Evolutionary conservation across 64 coral and sea anemone species (phyloP).

Genomic region (Porites australiensis): DNA sequence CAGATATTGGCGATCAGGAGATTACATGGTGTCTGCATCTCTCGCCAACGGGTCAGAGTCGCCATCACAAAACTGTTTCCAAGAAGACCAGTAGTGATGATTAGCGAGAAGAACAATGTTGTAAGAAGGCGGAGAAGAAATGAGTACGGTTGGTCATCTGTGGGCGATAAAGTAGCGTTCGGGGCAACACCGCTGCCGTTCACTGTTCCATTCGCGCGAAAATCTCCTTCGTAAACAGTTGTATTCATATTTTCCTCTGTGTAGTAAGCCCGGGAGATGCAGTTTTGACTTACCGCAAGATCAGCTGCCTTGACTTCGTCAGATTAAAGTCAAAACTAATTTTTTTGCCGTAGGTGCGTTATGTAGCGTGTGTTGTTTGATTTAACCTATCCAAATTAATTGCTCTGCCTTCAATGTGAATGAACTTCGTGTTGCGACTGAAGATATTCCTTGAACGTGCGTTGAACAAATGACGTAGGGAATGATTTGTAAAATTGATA

Average conservation of each 20-base stretch:
- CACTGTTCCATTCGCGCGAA: not conserved
- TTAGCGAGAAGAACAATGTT: slow-evolving; percentile 52
- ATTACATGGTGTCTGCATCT: slow-evolving; percentile 78
- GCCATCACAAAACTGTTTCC: slow-evolving; percentile 76
- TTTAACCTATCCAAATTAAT: not conserved
- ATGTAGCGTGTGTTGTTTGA: not conserved
- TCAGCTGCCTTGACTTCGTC: slow-evolving; percentile 3
- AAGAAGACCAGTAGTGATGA: slow-evolving; percentile 58
- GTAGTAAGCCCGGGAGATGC: not conserved
- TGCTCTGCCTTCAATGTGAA: not conserved
- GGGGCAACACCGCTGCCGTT: not conserved
- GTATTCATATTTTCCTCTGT: not conserved
- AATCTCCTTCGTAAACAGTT: not conserved
- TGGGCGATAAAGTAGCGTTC: not conserved
- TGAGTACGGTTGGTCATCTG: no score
- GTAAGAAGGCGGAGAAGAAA: not conserved
- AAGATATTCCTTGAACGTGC: not conserved
- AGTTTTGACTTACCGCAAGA: not conserved
- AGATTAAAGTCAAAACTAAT: not conserved
- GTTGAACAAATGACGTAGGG: not conserved
- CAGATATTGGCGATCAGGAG: slow-evolving; percentile 82
- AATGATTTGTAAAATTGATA: not conserved
- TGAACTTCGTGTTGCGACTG: not conserved
- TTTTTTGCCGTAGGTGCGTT: not conserved
- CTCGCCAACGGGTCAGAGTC: slow-evolving; percentile 69